Base-by-base conservation (phyloP, 2,888 invertebrate species). In the Pachymerium ferrugineum region DNA sequence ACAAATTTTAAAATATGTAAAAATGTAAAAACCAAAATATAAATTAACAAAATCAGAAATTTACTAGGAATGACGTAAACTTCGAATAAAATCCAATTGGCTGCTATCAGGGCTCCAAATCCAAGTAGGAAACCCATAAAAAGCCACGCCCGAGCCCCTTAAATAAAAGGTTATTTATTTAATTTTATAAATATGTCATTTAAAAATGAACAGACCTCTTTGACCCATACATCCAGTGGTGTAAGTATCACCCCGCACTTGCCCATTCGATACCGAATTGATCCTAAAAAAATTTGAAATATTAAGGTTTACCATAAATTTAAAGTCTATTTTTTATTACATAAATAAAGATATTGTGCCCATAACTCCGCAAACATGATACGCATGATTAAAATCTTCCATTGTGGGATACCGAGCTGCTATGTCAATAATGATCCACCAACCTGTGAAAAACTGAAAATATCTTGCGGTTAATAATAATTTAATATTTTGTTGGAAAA, bases 401-500 rank as follows among this genome's bases (percentile, higher is more conserved):
- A 81, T 86, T 35, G 86, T 85, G 0, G 89, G 88, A 80, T 92
- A 90, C 22, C 89, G 89, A 0, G 93, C 89, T 74, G 93, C 90
- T 8, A 95, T 93, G 85, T 98, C 98, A 79, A 99, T 97, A 76
- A 97, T 90, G 76, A 96, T 89, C 99, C 98, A 99, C 97, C 98
- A 98, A 71, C 97, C 98, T 78, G 89, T 85, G 80, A 95, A 97
- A 85, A 98, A 98, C 95, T 96, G 81, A 72, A 84, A 83, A n/a
- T 77, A n/a, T n/a, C n/a, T n/a, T 10, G 4, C 0, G n/a, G n/a
- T 2, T 38, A 2, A 38, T 8, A 38, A 76, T 77, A 76, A 75
- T 70, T 38, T 28, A 62, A 25, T 14, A 73, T 69, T 4, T 28
- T 3, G 31, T 54, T 19, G 33, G 73, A 38, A 38, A 38, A 3